phyloP scores from a whole-genome alignment of 2,888 invertebrate genomes.

The Drymonia ruficornis region DNA sequence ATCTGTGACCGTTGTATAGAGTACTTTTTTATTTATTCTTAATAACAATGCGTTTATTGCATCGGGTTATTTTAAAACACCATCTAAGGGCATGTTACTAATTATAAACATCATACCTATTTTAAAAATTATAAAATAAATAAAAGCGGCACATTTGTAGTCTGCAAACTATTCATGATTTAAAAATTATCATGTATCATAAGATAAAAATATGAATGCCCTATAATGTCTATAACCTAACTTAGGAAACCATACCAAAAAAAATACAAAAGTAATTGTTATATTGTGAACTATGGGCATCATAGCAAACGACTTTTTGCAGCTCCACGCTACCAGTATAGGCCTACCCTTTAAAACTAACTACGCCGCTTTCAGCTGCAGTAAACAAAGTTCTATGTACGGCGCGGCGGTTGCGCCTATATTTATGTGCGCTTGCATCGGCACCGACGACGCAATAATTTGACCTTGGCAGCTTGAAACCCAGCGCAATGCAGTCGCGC shows the following conservation, averaged over 20 bases:
- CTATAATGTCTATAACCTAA: too few species aligned
- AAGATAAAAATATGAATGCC: too few species aligned
- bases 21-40: slow-evolving; percentile 47
- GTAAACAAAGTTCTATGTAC: slow-evolving; percentile 1
- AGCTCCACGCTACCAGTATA: neutral
- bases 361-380: neutral
- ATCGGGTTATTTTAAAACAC: slow-evolving; percentile 27
- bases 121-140: too few species aligned
- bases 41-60: slow-evolving; percentile 32
- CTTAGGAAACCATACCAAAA: too few species aligned
- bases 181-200: too few species aligned
- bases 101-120: neutral
- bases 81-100: slow-evolving; percentile 9
- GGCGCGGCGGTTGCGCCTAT: neutral
- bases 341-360: neutral
- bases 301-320: neutral
- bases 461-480: slow-evolving; percentile 21
- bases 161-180: too few species aligned
- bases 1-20: slow-evolving; percentile 72
- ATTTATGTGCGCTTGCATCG: neutral
- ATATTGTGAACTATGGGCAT: too few species aligned
- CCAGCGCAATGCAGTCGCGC: neutral
- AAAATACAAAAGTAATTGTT: too few species aligned
- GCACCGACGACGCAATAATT: neutral
- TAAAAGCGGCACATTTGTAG: too few species aligned